A percentile compares a stretch with the other conserved stretches of the same genome.
Conservation (phyloP, 1,140 invertebrate species). For the Drosophila triauraria region DNA sequence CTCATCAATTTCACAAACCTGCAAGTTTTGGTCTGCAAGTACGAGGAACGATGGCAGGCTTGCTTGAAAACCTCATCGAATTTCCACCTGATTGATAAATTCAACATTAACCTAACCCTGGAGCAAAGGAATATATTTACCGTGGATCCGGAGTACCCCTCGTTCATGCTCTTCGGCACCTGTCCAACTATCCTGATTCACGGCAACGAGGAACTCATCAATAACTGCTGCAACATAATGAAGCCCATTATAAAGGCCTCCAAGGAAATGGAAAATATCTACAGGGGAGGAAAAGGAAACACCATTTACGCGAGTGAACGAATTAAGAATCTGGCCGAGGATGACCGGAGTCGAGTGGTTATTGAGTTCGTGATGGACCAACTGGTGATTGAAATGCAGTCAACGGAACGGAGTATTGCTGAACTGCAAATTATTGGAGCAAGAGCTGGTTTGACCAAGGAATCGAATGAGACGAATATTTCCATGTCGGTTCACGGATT, state of each 20-base stretch:
- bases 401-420: constrained; percentile 93
- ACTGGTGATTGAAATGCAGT: constrained; percentile 94
- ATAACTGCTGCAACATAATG: constrained; percentile 87
- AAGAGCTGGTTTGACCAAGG: constrained; percentile 90
- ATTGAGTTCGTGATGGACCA: constrained; percentile 95
- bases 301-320: constrained; percentile 36
- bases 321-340: constrained; percentile 46
- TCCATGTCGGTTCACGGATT: constrained; percentile 96
- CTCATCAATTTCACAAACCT: constrained; percentile 93
- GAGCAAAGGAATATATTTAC: constrained; percentile 93
- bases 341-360: constrained; percentile 88
- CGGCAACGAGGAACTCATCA: constrained; percentile 94
- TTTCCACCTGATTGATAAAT: constrained; percentile 95
- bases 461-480: constrained; percentile 89
- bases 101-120: constrained; percentile 94
- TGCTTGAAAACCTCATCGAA: constrained; percentile 92
- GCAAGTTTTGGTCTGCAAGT: constrained; percentile 94
- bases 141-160: constrained; percentile 94
- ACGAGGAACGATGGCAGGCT: constrained; percentile 95
- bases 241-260: constrained; percentile 81
- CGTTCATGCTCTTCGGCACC: constrained; percentile 92
- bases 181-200: constrained; percentile 95
- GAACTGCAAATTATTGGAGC: constrained; percentile 96
- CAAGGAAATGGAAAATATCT: constrained; percentile 83
- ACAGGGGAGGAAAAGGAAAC: constrained; percentile 38